Evolutionary conservation across 2,797 vertebrate genomes (phyloP).

Genomic region (Melanotaenia boesemani): DNA sequence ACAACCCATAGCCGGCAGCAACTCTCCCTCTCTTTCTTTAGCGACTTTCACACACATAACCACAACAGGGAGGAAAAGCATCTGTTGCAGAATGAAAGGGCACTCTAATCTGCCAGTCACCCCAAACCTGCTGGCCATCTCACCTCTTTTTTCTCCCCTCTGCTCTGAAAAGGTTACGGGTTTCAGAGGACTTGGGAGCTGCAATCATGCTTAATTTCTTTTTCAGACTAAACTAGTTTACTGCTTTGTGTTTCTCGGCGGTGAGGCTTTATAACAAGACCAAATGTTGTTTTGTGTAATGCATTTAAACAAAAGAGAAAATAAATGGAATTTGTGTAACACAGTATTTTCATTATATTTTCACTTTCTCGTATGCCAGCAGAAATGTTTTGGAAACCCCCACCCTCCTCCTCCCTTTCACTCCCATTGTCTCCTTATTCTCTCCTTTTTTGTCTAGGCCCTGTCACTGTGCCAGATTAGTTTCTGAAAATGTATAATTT

Average conservation of each 20-base stretch:
- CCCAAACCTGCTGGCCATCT: slow-evolving; percentile 10
- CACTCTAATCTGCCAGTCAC: slow-evolving; percentile 46
- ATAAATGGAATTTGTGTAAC: not conserved
- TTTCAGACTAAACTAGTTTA: slow-evolving; percentile 31
- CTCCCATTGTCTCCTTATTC: slow-evolving; percentile 7
- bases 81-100: slow-evolving; percentile 49
- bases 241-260: slow-evolving; percentile 16
- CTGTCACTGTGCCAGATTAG: slow-evolving; percentile 43
- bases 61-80: slow-evolving; percentile 35
- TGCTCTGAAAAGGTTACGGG: slow-evolving; percentile 33
- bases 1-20: slow-evolving; percentile 48
- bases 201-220: slow-evolving; percentile 37
- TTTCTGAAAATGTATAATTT: slow-evolving; percentile 57
- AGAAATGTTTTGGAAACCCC: slow-evolving; percentile 3
- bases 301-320: not conserved
- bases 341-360: not conserved
- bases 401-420: not conserved
- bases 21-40: not conserved
- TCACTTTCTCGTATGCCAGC: not conserved
- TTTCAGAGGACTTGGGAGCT: slow-evolving; percentile 1
- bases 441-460: slow-evolving; percentile 9
- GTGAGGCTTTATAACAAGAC: slow-evolving; percentile 9
- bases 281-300: not conserved
- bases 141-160: slow-evolving; percentile 5
- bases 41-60: not conserved